Conservation (phyloP, 2,113 vertebrate species). For the Dromaius novaehollandiae region DNA sequence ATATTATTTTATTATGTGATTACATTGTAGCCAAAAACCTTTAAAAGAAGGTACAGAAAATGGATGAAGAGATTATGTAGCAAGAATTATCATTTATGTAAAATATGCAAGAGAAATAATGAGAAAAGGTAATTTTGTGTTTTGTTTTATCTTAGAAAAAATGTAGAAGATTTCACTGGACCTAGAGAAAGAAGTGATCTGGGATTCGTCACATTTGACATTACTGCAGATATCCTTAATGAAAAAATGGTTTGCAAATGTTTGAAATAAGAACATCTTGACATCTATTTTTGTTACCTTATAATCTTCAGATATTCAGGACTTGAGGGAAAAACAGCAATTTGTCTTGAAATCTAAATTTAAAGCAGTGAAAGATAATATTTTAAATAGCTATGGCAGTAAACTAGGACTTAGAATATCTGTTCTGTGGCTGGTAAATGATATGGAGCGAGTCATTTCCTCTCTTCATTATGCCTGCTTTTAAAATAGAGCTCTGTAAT, state of each 20-base stretch:
- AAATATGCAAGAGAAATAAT: neutral
- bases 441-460: neutral
- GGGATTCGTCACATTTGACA: slow-evolving; percentile 94
- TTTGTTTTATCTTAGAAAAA: slow-evolving; percentile 85
- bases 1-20: neutral
- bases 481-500: neutral
- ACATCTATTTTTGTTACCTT: neutral
- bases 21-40: neutral
- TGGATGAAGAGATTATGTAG: neutral
- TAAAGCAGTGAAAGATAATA: neutral
- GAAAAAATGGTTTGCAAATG: neutral
- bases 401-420: neutral
- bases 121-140: slow-evolving; percentile 1
- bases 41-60: neutral
- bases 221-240: slow-evolving; percentile 97
- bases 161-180: slow-evolving; percentile 97
- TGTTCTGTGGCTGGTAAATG: neutral
- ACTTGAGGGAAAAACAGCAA: neutral
- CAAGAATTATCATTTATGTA: neutral
- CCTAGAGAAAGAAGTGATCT: slow-evolving; percentile 96
- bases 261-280: neutral
- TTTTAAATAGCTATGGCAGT: neutral
- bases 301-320: neutral
- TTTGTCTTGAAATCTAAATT: neutral
- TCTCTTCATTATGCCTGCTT: neutral